phyloP scores from a whole-genome alignment of 64 coral and sea anemone species.

The Pocillopora verrucosa region DNA sequence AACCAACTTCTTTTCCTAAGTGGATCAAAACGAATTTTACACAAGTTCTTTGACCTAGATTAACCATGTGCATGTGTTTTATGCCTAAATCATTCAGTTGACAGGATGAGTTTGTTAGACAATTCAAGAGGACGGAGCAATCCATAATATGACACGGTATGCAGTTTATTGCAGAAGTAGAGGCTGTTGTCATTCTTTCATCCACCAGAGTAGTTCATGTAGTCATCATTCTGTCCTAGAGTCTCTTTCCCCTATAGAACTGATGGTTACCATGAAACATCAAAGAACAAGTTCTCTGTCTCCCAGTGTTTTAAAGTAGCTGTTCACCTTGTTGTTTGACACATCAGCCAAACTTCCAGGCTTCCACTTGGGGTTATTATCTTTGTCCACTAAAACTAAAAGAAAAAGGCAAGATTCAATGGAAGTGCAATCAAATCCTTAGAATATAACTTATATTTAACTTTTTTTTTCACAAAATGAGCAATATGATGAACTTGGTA shows the following conservation, averaged over 20 bases:
- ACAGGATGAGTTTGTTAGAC: no score
- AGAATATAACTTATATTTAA: not conserved
- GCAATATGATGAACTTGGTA: no score
- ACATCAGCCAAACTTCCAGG: conserved; percentile 63
- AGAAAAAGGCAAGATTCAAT: not conserved
- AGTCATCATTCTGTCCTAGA: not conserved
- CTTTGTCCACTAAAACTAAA: conserved; percentile 93
- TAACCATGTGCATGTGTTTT: no score
- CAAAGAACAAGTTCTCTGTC: conserved; percentile 80
- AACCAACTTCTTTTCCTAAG: no score
- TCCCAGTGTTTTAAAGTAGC: conserved; percentile 86
- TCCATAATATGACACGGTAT: no score
- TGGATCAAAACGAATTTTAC: no score
- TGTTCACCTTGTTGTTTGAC: conserved; percentile 79
- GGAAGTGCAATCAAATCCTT: not conserved
- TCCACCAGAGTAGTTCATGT: no score
- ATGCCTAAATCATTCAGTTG: no score
- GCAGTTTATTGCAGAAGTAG: no score
- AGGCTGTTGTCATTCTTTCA: no score
- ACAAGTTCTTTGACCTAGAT: no score
- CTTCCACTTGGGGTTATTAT: conserved; percentile 88
- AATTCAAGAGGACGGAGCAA: no score
- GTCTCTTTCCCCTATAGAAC: not conserved
- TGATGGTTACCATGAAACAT: not conserved
- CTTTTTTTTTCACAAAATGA: not conserved